These are phyloP conservation scores for Sinelater perroti DNA, from an alignment of 2,888 invertebrate genomes.

Conservation along the genomic window DNA sequence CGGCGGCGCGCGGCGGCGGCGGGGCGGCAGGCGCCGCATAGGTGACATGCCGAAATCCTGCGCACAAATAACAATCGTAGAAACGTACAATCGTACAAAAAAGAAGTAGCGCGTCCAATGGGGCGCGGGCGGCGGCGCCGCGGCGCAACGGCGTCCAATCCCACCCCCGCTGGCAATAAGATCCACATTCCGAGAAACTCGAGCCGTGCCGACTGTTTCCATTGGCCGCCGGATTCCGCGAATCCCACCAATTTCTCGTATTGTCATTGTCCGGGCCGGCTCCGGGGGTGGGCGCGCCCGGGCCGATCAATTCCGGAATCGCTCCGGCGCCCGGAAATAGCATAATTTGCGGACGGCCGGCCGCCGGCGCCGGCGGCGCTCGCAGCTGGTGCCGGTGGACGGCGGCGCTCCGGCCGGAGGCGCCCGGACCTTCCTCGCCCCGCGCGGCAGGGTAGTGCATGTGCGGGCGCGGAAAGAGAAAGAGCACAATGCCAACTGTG, in stretches of 20 bases:
- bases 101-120: conserved; percentile 54
- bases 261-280: conserved; percentile 56
- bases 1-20: neutral
- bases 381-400: neutral
- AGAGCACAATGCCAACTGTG: conserved; percentile 31
- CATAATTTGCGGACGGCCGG: neutral
- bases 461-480: conserved; percentile 3
- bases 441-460: too few relatives aligned
- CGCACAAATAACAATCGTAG: conserved; percentile 47
- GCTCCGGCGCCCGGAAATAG: neutral
- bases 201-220: conserved; percentile 55
- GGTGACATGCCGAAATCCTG: conserved; percentile 41
- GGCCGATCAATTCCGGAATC: conserved; percentile 21
- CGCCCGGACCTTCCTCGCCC: too few relatives aligned
- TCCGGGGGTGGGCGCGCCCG: conserved; percentile 29
- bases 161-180: conserved; percentile 58
- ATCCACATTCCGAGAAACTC: conserved; percentile 60
- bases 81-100: conserved; percentile 53
- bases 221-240: conserved; percentile 58
- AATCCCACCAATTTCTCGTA: conserved; percentile 60
- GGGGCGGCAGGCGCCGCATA: conserved; percentile 13
- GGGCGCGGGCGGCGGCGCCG: conserved; percentile 51
- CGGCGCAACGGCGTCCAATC: conserved; percentile 55
- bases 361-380: neutral
- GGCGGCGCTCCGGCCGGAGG: too few relatives aligned